phyloP scores from a whole-genome alignment of 1,140 invertebrate species.

The Cotesia chilonis region DNA sequence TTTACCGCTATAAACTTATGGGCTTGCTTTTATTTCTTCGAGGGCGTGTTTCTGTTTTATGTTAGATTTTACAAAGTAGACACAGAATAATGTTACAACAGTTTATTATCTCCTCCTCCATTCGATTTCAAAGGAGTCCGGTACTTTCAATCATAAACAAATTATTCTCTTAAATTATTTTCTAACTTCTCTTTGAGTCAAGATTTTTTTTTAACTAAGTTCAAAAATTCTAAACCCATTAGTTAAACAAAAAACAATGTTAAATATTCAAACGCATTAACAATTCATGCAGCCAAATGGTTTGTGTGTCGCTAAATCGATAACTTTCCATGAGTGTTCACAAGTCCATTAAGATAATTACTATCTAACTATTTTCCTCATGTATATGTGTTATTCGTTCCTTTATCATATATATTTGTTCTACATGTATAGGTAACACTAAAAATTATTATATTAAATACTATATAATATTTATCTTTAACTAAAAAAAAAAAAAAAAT shows the following conservation, averaged over 20 bases:
- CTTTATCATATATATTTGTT: conserved; percentile 1
- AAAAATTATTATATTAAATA: too few relatives aligned
- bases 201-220: too few relatives aligned
- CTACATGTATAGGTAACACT: conserved; percentile 4
- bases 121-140: too few relatives aligned
- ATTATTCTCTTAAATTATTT: too few relatives aligned
- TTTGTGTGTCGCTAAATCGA: conserved; percentile 47
- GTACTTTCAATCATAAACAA: too few relatives aligned
- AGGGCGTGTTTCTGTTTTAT: conserved; percentile 22
- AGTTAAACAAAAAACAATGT: too few relatives aligned
- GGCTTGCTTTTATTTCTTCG: neutral
- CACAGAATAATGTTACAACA: too few relatives aligned
- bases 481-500: too few relatives aligned
- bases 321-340: conserved; percentile 55
- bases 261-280: neutral
- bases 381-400: neutral
- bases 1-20: neutral
- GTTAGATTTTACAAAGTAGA: conserved; percentile 1
- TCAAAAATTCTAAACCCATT: too few relatives aligned
- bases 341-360: conserved; percentile 65
- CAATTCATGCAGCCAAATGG: neutral
- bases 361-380: conserved; percentile 41
- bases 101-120: neutral
- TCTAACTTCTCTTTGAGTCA: too few relatives aligned
- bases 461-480: too few relatives aligned